phyloP scores from a whole-genome alignment of 2,113 vertebrate species.

The Tiliqua scincoides region DNA sequence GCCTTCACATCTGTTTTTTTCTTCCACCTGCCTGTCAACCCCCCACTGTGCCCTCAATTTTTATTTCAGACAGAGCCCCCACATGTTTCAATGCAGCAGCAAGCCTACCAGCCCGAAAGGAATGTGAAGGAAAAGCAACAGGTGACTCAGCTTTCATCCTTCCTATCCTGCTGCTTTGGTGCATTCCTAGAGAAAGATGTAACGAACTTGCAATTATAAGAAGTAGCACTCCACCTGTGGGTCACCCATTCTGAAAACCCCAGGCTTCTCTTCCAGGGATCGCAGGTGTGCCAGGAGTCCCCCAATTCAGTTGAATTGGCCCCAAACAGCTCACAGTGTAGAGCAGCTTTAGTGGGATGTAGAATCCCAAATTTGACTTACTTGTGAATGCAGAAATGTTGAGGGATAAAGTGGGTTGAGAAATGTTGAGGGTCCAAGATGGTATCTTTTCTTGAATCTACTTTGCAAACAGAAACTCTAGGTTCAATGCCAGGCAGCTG shows the following conservation, averaged over 20 bases:
- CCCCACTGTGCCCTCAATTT: conserved; percentile 38
- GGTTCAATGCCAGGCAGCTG: too few relatives aligned
- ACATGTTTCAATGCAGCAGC: background rate
- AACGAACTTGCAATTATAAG: background rate
- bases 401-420: too few relatives aligned
- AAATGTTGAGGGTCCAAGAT: too few relatives aligned
- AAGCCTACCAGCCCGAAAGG: conserved; percentile 9
- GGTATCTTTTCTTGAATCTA: too few relatives aligned
- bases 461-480: too few relatives aligned
- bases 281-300: background rate
- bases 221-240: background rate
- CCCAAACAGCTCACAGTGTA: background rate
- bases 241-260: background rate
- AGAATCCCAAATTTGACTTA: background rate
- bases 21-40: conserved; percentile 49
- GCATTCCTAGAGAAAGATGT: background rate
- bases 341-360: background rate
- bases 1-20: conserved; percentile 61
- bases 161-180: fast-evolving
- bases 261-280: fast-evolving
- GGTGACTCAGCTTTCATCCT: background rate
- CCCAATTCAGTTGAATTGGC: background rate
- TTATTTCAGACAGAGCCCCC: conserved; percentile 39
- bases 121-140: background rate
- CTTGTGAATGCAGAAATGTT: background rate